phyloP scores from a whole-genome alignment of 2,113 vertebrate genomes.

The Ramphastos sulfuratus region DNA sequence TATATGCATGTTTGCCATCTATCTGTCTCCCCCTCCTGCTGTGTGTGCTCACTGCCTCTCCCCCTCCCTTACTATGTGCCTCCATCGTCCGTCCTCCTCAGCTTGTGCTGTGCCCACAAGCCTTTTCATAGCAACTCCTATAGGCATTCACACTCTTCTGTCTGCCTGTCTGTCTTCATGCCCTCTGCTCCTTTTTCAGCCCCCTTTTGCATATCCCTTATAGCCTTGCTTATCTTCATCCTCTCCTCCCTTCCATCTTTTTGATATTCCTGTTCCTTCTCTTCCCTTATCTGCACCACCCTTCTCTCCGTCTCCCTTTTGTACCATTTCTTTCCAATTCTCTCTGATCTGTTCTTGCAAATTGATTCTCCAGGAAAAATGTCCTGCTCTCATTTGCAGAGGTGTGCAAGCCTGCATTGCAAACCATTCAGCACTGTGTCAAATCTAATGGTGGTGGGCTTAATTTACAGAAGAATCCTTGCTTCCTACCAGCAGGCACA shows the following conservation, averaged over 20 bases:
- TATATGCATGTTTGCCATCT: slow-evolving; percentile 22
- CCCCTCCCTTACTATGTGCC: slow-evolving; percentile 20
- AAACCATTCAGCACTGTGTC: neutral
- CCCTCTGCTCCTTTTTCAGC: neutral
- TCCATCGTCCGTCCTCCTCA: slow-evolving; percentile 12
- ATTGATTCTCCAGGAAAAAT: slow-evolving; percentile 33
- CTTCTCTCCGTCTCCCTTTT: neutral
- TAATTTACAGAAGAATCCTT: neutral
- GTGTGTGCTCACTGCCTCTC: slow-evolving; percentile 30
- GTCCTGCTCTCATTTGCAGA: neutral
- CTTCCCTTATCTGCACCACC: neutral
- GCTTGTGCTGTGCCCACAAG: neutral
- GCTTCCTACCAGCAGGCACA: neutral
- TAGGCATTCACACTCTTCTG: neutral
- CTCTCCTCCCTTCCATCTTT: neutral
- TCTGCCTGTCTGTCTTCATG: neutral
- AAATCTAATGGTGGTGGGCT: neutral
- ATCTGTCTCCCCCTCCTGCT: slow-evolving; percentile 46
- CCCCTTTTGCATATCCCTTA: neutral
- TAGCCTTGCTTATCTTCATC: neutral
- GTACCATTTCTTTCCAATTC: slow-evolving; percentile 10
- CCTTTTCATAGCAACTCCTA: slow-evolving; percentile 40
- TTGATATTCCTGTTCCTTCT: slow-evolving; percentile 5
- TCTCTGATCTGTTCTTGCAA: slow-evolving; percentile 6
- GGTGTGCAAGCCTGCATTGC: neutral